Conservation (phyloP, 1,140 invertebrate species). For the Drosophila tsacasi region DNA sequence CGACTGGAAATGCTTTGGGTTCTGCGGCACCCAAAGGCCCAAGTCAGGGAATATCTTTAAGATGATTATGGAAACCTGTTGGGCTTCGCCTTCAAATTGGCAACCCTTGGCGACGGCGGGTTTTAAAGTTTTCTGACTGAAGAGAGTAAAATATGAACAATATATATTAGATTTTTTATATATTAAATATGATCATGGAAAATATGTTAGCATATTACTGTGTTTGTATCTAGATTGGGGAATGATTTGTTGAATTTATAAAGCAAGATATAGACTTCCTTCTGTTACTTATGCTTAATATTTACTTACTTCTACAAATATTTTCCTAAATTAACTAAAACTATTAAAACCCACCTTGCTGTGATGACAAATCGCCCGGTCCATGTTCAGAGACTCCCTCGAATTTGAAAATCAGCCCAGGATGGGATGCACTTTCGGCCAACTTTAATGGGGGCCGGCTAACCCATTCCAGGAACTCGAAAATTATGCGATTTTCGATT, state of each 20-base stretch:
- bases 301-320: neutral
- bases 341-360: neutral
- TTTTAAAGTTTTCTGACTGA: neutral
- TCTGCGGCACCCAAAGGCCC: slow-evolving; percentile 19
- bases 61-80: slow-evolving; percentile 53
- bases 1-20: slow-evolving; percentile 32
- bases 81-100: slow-evolving; percentile 29
- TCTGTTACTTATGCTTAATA: too few species aligned
- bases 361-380: slow-evolving; percentile 66
- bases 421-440: slow-evolving; percentile 42
- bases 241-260: neutral
- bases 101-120: slow-evolving; percentile 3
- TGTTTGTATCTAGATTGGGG: neutral
- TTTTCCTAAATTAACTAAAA: neutral
- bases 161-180: neutral
- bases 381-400: slow-evolving; percentile 49
- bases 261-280: neutral
- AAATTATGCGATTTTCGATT: slow-evolving; percentile 77
- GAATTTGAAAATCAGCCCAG: slow-evolving; percentile 42
- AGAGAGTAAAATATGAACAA: neutral
- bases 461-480: slow-evolving; percentile 58
- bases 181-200: neutral
- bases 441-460: slow-evolving; percentile 55
- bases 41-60: slow-evolving; percentile 27
- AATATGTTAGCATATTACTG: neutral